A percentile compares a stretch with the other conserved stretches of the same genome.
Conservation (phyloP, 2,888 invertebrate species). For the Drosophila villosipedis region DNA sequence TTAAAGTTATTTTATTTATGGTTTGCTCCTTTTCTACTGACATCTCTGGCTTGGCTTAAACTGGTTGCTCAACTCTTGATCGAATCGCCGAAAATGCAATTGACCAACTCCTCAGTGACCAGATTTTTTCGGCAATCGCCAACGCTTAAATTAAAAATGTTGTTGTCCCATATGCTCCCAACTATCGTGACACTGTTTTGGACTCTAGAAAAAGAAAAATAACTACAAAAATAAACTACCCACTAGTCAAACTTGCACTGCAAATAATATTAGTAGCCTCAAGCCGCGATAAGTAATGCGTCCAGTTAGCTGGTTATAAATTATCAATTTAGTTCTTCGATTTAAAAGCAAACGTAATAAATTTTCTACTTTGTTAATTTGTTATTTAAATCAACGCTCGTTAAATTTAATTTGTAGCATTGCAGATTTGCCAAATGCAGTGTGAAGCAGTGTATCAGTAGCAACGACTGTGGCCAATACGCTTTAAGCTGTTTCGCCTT, state of each 20-base stretch:
- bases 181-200: constrained; percentile 6
- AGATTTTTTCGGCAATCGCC: constrained; percentile 38
- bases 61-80: constrained; percentile 61
- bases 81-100: constrained; percentile 39
- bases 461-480: constrained; percentile 9
- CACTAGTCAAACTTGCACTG: neutral
- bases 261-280: neutral
- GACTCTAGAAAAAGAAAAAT: constrained; percentile 1
- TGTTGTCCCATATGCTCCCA: constrained; percentile 24
- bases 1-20: constrained; percentile 9
- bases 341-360: neutral
- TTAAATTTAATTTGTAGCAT: constrained; percentile 1
- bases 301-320: neutral
- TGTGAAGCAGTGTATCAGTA: constrained; percentile 19
- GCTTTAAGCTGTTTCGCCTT: neutral
- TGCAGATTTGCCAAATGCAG: neutral
- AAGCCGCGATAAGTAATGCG: neutral
- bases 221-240: neutral
- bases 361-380: neutral
- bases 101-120: constrained; percentile 16
- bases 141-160: constrained; percentile 43
- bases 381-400: neutral
- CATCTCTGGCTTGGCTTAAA: constrained; percentile 63
- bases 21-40: constrained; percentile 49
- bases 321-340: neutral